Base-by-base conservation (phyloP, 2,797 vertebrate species). In the Pseudocheirus occidentalis region DNA sequence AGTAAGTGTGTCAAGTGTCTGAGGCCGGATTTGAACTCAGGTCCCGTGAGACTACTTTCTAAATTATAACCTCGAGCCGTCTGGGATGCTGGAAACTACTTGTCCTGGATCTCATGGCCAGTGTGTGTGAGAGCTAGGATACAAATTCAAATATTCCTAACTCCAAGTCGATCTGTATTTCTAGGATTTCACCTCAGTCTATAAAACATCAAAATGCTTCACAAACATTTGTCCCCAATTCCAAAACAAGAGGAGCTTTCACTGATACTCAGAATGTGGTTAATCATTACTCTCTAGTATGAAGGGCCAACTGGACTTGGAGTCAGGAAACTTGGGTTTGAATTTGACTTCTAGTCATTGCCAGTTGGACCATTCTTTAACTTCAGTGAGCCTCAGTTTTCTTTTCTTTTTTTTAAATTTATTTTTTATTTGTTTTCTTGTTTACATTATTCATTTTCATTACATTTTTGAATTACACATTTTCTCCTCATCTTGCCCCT, bases 181-280 rank as follows among this genome's bases (percentile, higher is more conserved):
- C 87, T 94, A 73, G 16, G 58, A 40, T 73, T n/a, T 73, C 62
- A 73, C n/a, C 1, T 34, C 0, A n/a, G 18, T 40, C n/a, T 9
- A 73, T 16, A 73, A 73, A 55, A 53, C 27, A 24, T 92, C n/a
- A 96, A 95, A 96, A 91, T 91, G 90, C 81, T 95, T 91, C 46
- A 55, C 31, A 95, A 93, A 12, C 1, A 21, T 87, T 55, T 92
- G 24, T 90, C n/a, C 31, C 50, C 91, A 46, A 46, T 93, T 90
- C 95, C 81, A 29, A 97, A 91, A 31, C 53, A 91, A 54, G 91
- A 95, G 13, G 28, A 91, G 7, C 5, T 90, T 16, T 81, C 28
- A 87, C 46, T 81, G 92, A 55, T 9, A 16, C 0, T 81, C 92
- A 95, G 6, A 21, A 31, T 66, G 0, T 66, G 62, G 0, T 54